Base-by-base conservation (phyloP, 2,888 invertebrate genomes). In the Bunonema sp. region DNA sequence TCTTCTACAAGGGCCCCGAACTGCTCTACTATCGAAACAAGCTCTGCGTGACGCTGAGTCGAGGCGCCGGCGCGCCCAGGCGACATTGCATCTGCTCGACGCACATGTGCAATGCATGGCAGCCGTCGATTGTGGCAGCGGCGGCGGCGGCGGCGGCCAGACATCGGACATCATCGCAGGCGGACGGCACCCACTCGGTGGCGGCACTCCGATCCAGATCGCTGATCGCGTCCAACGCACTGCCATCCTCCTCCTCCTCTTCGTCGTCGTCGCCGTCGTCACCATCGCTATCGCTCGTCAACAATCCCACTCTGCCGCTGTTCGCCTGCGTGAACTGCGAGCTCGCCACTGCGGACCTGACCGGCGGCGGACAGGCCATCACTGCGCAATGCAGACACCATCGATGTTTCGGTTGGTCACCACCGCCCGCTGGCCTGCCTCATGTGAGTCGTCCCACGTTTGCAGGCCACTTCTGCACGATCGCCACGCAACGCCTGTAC, bases 301-400 rank as follows among this genome's bases (percentile, higher is more conserved):
- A 23, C 7, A 45, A 52, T 18, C 32, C 34, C 21, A 34, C 34
- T 0, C 38, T 49, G 2, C 47, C 50, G 0, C 44, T 60, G 20
- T 49, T 52, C 34, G 44, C 49, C 4, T 65, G 65, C 37, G 48
- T 57, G 33, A 61, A 47, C 32, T 65, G 65, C 35, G 65, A 65
- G 33, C 49, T 58, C 16, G 57, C 52, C 5, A 28, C 47, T 31
- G 36, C 61, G 2, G 58, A 62, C 33, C n/a, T n/a, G n/a, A n/a
- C n/a, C n/a, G n/a, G n/a, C n/a, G n/a, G n/a, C n/a, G 63, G 61
- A 21, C 50, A 50, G 18, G 49, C 61, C 3, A 42, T 55, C 30
- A 65, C 65, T 1, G 47, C 59, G 7, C 46, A 51, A 15, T 65
- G 65, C 37, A 53, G 55, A 34, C 53, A 56, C 26, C 52, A 60